phyloP scores from a whole-genome alignment of 2,888 invertebrate species.

The Cactoblastis cactorum region DNA sequence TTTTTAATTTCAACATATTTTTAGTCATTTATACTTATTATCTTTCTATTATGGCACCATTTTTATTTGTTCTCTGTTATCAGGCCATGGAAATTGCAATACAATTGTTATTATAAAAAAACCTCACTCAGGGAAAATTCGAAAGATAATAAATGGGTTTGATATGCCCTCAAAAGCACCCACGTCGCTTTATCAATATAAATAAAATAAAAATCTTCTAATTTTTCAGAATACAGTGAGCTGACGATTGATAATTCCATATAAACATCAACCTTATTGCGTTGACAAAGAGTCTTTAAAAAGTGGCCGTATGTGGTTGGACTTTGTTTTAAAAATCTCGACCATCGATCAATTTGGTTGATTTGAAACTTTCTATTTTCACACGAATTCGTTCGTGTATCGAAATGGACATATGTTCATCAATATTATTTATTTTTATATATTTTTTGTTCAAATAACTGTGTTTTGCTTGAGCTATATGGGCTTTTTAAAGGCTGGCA shows the following conservation, averaged over 20 bases:
- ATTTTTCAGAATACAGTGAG: neutral
- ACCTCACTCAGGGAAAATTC: neutral
- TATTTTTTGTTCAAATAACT: neutral
- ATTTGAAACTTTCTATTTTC: conserved; percentile 7
- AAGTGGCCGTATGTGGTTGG: neutral
- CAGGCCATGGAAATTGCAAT: too few species aligned
- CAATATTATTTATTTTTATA: neutral
- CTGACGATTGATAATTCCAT: neutral
- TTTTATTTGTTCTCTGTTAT: too few species aligned
- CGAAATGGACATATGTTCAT: conserved; percentile 6
- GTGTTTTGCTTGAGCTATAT: too few species aligned
- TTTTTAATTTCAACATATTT: too few species aligned
- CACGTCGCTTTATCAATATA: conserved; percentile 3
- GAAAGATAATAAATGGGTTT: conserved; percentile 2
- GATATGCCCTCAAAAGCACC: neutral
- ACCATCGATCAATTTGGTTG: conserved; percentile 7
- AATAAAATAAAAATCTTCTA: neutral
- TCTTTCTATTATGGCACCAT: too few species aligned
- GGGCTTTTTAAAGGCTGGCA: too few species aligned
- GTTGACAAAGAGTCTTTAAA: neutral
- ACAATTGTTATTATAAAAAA: too few species aligned
- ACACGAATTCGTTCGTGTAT: conserved; percentile 5
- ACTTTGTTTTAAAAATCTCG: neutral
- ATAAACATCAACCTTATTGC: neutral
- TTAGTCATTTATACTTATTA: too few species aligned